Conservation (phyloP, 2,113 vertebrate genomes). For the Anser cygnoides region DNA sequence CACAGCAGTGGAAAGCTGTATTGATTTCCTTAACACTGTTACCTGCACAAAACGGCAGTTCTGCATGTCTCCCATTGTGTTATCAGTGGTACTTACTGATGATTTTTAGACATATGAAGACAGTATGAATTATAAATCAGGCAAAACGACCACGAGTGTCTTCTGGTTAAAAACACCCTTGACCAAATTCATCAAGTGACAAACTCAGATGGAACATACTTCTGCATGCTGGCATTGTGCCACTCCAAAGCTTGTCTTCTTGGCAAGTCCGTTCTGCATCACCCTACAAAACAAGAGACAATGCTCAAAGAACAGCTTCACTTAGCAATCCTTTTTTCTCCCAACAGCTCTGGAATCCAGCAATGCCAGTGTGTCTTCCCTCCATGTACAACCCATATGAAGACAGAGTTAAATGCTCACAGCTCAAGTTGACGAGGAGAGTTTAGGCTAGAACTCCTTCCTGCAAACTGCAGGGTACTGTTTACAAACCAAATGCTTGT, state of each 20-base stretch:
- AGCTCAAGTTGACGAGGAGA: not conserved
- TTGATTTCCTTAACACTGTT: not conserved
- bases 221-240: slow-evolving; percentile 81
- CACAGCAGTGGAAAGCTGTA: not conserved
- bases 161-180: not conserved
- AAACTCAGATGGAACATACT: slow-evolving; percentile 78
- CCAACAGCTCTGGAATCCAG: not conserved
- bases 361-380: not conserved
- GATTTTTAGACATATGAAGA: not conserved
- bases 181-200: not conserved
- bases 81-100: not conserved
- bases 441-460: not conserved
- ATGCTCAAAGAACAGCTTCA: not conserved
- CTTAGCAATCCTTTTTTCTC: not conserved
- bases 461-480: not conserved
- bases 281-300: slow-evolving; percentile 78
- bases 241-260: slow-evolving; percentile 87
- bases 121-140: not conserved
- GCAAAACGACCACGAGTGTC: not conserved
- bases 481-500: not conserved
- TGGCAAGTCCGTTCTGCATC: slow-evolving; percentile 84
- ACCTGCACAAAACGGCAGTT: not conserved
- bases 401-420: not conserved
- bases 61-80: not conserved
- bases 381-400: not conserved